Percentiles rank a stretch among this genome's conserved stretches.
These are phyloP conservation scores for Lordiphosa andalusiaca DNA, from an alignment of 2,888 invertebrate species.

Conservation along the genomic window DNA sequence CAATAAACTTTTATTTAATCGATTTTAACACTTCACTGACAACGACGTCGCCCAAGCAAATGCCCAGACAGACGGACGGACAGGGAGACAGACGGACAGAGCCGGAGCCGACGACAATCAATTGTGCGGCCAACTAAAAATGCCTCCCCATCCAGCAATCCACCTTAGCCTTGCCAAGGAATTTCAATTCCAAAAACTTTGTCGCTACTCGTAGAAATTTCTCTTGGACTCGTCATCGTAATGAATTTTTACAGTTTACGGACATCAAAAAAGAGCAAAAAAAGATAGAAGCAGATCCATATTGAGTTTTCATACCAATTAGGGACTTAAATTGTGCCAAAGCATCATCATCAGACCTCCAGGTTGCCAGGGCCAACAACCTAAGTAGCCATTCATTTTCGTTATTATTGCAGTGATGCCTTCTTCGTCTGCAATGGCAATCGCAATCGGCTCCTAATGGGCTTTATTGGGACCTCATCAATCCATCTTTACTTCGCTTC, in stretches of 20 bases:
- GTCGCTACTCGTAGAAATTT: constrained; percentile 20
- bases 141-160: constrained; percentile 21
- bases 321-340: constrained; percentile 36
- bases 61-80: constrained; percentile 3
- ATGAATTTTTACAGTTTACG: constrained; percentile 63
- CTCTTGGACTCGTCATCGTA: constrained; percentile 23
- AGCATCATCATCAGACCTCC: constrained; percentile 5
- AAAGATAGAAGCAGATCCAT: constrained; percentile 42
- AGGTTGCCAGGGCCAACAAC: constrained; percentile 32
- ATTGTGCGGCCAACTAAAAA: constrained; percentile 62
- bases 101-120: constrained; percentile 38
- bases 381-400: constrained; percentile 57
- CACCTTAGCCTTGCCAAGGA: constrained; percentile 22
- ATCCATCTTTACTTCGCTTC: constrained; percentile 37
- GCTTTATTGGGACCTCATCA: constrained; percentile 66
- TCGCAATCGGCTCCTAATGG: constrained; percentile 47
- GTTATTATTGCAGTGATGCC: constrained; percentile 42
- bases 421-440: constrained; percentile 10
- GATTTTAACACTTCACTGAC: constrained; percentile 72
- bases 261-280: constrained; percentile 24
- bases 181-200: constrained; percentile 54
- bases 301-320: constrained; percentile 56
- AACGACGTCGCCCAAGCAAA: constrained; percentile 26
- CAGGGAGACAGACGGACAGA: too few species aligned
- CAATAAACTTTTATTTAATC: constrained; percentile 72